These are phyloP conservation scores for Jordanella pulchra DNA, from an alignment of 2,797 vertebrate species.

Conservation along the genomic window DNA sequence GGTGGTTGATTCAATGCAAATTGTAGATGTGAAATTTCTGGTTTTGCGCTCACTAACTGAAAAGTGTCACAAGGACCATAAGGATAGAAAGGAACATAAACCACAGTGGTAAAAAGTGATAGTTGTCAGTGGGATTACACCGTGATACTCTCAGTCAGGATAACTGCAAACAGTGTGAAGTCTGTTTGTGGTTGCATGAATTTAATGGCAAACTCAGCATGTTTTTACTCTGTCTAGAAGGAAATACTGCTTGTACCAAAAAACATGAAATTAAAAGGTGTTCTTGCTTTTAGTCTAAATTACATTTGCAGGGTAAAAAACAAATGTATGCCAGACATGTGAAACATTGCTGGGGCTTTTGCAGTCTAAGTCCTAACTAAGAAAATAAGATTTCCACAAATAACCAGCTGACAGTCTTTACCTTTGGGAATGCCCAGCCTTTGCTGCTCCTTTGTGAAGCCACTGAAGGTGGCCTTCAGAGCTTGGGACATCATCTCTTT, in stretches of 20 bases:
- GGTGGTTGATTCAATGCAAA: neutral
- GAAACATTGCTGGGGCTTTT: neutral
- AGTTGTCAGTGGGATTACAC: slow-evolving; percentile 25
- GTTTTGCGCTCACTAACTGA: neutral
- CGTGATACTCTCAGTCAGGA: slow-evolving; percentile 28
- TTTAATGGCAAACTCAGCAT: slow-evolving; percentile 54
- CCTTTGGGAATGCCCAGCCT: slow-evolving; percentile 97
- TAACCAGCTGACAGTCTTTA: slow-evolving; percentile 55
- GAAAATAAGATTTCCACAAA: slow-evolving; percentile 19
- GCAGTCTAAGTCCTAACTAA: slow-evolving; percentile 2
- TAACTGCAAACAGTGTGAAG: slow-evolving; percentile 44
- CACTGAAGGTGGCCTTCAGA: slow-evolving; percentile 95
- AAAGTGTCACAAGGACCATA: slow-evolving; percentile 19
- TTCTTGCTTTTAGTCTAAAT: neutral
- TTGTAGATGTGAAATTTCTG: neutral
- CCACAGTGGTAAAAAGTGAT: slow-evolving; percentile 15
- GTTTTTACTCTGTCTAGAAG: slow-evolving; percentile 40
- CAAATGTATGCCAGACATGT: slow-evolving; percentile 1
- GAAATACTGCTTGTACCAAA: slow-evolving; percentile 33
- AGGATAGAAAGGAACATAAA: slow-evolving; percentile 19
- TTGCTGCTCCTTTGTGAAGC: slow-evolving; percentile 96
- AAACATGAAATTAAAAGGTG: slow-evolving; percentile 11
- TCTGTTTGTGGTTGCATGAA: slow-evolving; percentile 51
- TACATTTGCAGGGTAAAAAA: neutral
- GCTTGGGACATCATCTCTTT: slow-evolving; percentile 99